Evolutionary conservation across 2,113 vertebrate genomes (phyloP).

Genomic region (Noctilio leporinus): DNA sequence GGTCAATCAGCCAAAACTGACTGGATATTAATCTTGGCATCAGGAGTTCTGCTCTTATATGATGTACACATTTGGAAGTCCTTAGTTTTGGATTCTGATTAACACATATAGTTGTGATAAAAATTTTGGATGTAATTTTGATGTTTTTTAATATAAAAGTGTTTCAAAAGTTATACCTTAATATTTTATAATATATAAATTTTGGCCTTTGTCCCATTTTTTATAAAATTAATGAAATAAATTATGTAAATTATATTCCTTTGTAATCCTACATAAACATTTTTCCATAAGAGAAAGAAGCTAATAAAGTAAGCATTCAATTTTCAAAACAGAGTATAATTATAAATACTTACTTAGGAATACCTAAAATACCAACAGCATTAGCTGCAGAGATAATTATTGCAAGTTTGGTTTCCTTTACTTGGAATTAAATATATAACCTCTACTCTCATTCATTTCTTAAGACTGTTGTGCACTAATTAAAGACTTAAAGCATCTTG

Average conservation of each 20-base stretch:
- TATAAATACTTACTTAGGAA: background rate
- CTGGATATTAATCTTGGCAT: background rate
- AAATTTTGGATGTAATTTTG: background rate
- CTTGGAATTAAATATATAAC: background rate
- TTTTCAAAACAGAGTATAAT: background rate
- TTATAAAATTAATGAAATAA: background rate
- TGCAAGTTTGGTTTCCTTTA: background rate
- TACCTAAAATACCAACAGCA: background rate
- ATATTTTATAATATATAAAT: background rate
- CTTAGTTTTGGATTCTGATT: background rate
- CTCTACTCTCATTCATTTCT: background rate
- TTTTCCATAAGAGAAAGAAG: background rate
- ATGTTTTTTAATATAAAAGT: background rate
- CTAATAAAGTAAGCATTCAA: rapidly evolving
- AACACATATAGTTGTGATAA: background rate
- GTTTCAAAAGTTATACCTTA: background rate
- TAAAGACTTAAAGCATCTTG: slow-evolving; percentile 46
- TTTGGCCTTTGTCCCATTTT: background rate
- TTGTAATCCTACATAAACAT: background rate
- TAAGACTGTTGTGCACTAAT: slow-evolving; percentile 16
- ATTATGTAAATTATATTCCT: background rate
- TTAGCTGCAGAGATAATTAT: background rate
- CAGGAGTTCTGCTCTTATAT: background rate
- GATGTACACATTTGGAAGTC: background rate
- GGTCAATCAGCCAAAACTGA: background rate